phyloP scores from a whole-genome alignment of 53 echinoderm and acorn worm genomes.

The Holothuria leucospilota region DNA sequence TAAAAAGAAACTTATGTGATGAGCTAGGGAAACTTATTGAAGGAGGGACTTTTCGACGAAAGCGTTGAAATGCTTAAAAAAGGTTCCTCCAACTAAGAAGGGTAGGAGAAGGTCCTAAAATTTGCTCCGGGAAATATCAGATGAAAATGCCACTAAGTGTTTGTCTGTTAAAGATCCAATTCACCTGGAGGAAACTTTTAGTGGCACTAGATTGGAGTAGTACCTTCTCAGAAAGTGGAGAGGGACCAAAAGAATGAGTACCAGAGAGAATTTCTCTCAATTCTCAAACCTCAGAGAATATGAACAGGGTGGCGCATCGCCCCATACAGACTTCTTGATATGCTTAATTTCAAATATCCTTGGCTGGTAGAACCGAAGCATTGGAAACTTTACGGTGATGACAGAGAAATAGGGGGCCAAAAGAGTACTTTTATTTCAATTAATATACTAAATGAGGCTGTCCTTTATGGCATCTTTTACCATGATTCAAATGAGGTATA shows the following conservation, averaged over 20 bases:
- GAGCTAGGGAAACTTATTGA: not conserved
- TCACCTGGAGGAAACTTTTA: not conserved
- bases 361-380: not conserved
- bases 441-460: not conserved
- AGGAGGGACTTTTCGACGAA: not conserved
- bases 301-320: not conserved
- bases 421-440: not conserved
- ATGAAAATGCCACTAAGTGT: no score
- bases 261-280: not conserved
- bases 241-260: not conserved
- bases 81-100: not conserved
- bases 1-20: not conserved
- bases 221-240: not conserved
- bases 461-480: not conserved
- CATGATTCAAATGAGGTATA: constrained; percentile 30
- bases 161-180: not conserved
- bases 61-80: not conserved
- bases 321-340: not conserved
- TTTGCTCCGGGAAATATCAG: no score
- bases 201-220: not conserved
- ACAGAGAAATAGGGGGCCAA: not conserved
- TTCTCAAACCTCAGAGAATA: not conserved
- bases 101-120: no score
- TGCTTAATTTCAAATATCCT: not conserved
- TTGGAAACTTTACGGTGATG: constrained; percentile 31